These are phyloP conservation scores for Heliocidaris erythrogramma DNA, from an alignment of 35 echinoderm and acorn worm species.

Conservation along the genomic window DNA sequence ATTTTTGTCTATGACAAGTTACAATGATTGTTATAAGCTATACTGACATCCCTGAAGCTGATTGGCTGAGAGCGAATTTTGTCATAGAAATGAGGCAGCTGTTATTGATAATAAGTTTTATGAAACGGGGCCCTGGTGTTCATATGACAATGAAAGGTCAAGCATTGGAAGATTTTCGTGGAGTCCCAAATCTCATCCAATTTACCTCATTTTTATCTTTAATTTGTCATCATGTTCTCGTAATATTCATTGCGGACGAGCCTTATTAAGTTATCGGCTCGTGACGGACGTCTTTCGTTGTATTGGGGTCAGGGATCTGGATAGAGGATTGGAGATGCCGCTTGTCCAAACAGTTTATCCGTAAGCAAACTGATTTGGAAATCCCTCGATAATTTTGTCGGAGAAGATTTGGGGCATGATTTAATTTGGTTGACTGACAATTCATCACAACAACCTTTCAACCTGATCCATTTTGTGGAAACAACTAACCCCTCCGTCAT, in stretches of 20 bases:
- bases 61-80: too few relatives aligned
- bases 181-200: neutral
- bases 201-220: neutral
- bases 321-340: neutral
- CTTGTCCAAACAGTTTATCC: neutral
- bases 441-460: neutral
- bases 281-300: neutral
- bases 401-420: neutral
- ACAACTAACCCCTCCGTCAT: neutral
- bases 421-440: neutral
- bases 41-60: too few relatives aligned
- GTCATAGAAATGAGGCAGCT: too few relatives aligned
- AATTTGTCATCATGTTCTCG: neutral
- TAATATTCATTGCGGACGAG: neutral
- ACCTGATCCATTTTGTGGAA: neutral
- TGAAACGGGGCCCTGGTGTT: too few relatives aligned
- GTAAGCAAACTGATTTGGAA: neutral
- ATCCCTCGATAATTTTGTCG: neutral
- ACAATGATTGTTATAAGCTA: too few relatives aligned
- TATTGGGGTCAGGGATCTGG: neutral
- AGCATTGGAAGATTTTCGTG: too few relatives aligned
- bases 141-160: too few relatives aligned
- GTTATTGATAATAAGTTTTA: too few relatives aligned
- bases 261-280: neutral
- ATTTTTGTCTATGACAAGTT: too few relatives aligned